These are phyloP conservation scores for Scaptodrosophila latifasciaeformis DNA, from an alignment of 2,888 invertebrate species.

Conservation along the genomic window DNA sequence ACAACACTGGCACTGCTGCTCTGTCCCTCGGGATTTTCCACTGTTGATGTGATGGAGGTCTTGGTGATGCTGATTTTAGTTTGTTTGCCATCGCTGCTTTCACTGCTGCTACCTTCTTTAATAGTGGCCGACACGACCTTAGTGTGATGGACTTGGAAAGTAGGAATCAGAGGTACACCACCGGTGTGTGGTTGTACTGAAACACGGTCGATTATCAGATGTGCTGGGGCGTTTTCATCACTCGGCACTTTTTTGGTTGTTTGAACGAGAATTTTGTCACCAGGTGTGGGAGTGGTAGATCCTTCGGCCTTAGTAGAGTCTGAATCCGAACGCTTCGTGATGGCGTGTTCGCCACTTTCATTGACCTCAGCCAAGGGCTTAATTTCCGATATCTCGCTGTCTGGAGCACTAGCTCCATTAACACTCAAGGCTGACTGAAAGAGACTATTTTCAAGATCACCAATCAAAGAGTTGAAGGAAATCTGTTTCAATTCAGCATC, in stretches of 20 bases:
- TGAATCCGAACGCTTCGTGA: conserved; percentile 43
- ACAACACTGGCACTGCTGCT: not conserved
- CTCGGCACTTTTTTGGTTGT: conserved; percentile 60
- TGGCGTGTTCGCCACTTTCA: conserved; percentile 23
- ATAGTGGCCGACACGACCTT: conserved; percentile 53
- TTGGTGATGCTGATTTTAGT: conserved; percentile 62
- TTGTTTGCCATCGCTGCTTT: conserved; percentile 47
- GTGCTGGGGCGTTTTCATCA: conserved; percentile 51
- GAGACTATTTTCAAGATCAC: conserved; percentile 66
- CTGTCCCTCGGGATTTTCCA: conserved; percentile 36
- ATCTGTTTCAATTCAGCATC: conserved; percentile 59
- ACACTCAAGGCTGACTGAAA: conserved; percentile 66
- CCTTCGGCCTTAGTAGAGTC: conserved; percentile 3
- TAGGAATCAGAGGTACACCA: conserved; percentile 53
- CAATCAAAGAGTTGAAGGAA: conserved; percentile 66
- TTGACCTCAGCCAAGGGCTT: conserved; percentile 17
- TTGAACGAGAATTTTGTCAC: conserved; percentile 48
- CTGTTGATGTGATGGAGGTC: conserved; percentile 53
- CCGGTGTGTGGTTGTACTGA: conserved; percentile 59
- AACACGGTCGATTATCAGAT: conserved; percentile 70
- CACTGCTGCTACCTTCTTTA: conserved; percentile 46
- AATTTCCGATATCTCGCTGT: conserved; percentile 39
- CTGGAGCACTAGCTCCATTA: conserved; percentile 48
- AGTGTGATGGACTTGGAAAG: conserved; percentile 63
- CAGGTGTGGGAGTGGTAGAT: not conserved